These are phyloP conservation scores for Branchellion lobata DNA, from an alignment of 2,888 invertebrate genomes.

Conservation along the genomic window DNA sequence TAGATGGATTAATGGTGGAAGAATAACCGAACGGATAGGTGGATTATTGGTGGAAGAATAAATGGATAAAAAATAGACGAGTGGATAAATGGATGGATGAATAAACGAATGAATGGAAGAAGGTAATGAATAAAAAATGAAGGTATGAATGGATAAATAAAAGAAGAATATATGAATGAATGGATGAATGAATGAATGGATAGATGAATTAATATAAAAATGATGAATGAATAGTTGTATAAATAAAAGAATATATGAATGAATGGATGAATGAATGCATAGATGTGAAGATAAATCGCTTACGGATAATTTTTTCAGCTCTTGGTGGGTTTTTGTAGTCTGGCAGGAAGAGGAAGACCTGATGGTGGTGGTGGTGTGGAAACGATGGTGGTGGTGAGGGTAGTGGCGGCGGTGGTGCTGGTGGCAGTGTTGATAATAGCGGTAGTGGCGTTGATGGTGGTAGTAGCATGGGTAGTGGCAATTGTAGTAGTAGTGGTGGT, in stretches of 20 bases:
- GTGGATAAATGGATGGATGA: background rate
- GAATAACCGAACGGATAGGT: background rate
- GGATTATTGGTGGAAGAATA: background rate
- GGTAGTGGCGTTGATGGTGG: too few species aligned
- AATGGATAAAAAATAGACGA: background rate
- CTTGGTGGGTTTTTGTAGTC: conserved; percentile 75
- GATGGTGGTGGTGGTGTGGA: conserved; percentile 55
- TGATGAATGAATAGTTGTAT: background rate
- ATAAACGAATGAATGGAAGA: too few species aligned
- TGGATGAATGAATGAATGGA: too few species aligned
- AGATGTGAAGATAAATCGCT: too few species aligned
- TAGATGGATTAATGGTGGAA: background rate
- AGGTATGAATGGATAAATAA: conserved; percentile 64
- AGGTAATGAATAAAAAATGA: background rate
- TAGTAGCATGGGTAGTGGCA: background rate
- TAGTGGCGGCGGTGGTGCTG: too few species aligned
- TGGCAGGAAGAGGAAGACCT: conserved; percentile 84
- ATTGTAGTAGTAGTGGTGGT: background rate
- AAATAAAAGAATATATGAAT: conserved; percentile 70
- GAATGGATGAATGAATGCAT: too few species aligned
- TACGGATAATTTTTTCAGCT: conserved; percentile 68
- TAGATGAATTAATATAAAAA: too few species aligned
- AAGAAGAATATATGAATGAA: too few species aligned
- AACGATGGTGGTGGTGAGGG: background rate
- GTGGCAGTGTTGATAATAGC: too few species aligned